Conservation (phyloP, 2,113 vertebrate genomes). For the Ascaphus truei region DNA sequence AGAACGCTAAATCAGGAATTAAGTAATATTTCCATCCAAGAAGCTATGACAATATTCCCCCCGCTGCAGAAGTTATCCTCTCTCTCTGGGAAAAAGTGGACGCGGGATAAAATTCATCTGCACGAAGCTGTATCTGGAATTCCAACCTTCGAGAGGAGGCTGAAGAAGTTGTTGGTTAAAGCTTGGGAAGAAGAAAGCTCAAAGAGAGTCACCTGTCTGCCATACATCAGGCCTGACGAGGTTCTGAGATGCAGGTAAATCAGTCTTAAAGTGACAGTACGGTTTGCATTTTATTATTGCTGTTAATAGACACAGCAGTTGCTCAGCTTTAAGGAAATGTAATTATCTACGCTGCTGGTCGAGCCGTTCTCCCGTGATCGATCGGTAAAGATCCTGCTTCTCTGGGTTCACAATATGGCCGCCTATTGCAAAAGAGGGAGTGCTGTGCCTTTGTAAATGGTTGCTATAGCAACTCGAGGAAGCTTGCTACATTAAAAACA, state of each 20-base stretch:
- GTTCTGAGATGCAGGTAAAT: constrained; percentile 55
- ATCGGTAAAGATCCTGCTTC: no score
- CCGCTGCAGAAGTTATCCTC: constrained; percentile 18
- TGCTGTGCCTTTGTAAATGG: no score
- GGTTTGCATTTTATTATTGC: no score
- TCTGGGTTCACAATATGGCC: no score
- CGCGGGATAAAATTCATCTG: neutral
- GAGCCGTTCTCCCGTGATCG: no score
- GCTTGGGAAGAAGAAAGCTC: constrained; percentile 15
- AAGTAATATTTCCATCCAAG: constrained; percentile 22
- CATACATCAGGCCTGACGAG: constrained; percentile 45
- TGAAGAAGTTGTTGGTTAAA: constrained; percentile 45
- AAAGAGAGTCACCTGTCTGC: neutral
- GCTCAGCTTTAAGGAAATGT: no score
- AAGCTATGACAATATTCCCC: neutral
- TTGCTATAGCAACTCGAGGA: no score
- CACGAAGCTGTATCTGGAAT: neutral
- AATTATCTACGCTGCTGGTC: no score
- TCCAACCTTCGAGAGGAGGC: constrained; percentile 29
- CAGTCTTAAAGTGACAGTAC: no score
- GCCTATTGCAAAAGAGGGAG: no score
- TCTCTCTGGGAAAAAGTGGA: neutral
- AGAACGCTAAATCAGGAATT: neutral
- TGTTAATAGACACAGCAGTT: no score
- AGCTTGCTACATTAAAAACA: no score